Base-by-base conservation (phyloP, 2,888 invertebrate species). In the Cryptosula pallasiana region DNA sequence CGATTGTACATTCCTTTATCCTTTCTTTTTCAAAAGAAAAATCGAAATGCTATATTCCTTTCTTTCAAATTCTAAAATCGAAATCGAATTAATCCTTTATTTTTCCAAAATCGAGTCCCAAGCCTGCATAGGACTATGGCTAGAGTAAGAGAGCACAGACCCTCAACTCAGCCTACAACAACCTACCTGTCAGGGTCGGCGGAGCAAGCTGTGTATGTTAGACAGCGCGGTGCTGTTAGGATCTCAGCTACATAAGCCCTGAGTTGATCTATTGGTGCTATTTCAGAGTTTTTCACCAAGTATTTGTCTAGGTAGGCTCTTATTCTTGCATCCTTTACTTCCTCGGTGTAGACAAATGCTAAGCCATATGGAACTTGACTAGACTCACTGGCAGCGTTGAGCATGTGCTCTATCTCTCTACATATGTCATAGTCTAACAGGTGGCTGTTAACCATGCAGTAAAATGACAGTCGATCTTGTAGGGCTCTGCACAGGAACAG, bases 371-470 rank as follows among this genome's bases (percentile, higher is more conserved):
- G 32, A 5, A 13, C 27, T 27, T 63, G 3, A 32, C 32, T 13
- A 5, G 13, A 16, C 63, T 63, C 63, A 9, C 3, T 63, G 32
- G 32, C 63, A 32, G 27, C 27, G n/a, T 32, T 63, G 32, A 63
- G 16, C n/a, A 13, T 25, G 32, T 73, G 32, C 55, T 71, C 73
- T 32, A 63, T 69, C 16, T 23, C 23, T 16, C 45, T 63, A 35
- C 27, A 34, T 5, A 80, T 78, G 45, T 80, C 79, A 72, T 79
- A 81, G 69, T 77, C 78, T 55, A 81, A 73, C 35, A 74, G 72
- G 72, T 80, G 80, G 29, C 78, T 79, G 74, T 78, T 76, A 1
- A 78, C 79, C 57, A 81, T 73, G 71, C 78, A 78, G 74, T 80
- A 76, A 23, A 80, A 69, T 71, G 70, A 70, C 5, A 13, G 3